Conservation (phyloP, 2,888 invertebrate species). For the Entomobrya proxima region DNA sequence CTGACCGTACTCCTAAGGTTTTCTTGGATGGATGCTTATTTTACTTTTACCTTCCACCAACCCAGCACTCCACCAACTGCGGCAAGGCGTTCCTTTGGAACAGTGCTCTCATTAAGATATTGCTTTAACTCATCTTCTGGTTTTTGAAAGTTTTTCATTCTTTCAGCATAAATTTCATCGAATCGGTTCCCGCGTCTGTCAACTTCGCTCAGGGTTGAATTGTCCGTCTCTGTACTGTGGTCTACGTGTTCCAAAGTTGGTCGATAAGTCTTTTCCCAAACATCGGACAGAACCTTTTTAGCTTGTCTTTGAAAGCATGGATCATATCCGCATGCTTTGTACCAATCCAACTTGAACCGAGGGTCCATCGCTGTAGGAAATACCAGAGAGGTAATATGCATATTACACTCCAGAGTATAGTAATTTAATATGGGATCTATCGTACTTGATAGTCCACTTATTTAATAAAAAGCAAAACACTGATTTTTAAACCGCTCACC, state of each 20-base stretch:
- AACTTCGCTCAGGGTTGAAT: neutral
- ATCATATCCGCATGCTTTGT: neutral
- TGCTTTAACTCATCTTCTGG: conserved; percentile 1
- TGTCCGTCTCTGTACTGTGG: too few species aligned
- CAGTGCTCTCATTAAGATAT: neutral
- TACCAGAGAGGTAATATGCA: neutral
- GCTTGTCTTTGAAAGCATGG: neutral
- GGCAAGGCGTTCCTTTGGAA: neutral
- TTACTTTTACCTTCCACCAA: conserved; percentile 30
- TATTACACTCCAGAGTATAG: neutral
- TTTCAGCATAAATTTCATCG: neutral
- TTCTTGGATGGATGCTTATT: too few species aligned
- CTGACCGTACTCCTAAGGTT: too few species aligned
- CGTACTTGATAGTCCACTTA: neutral
- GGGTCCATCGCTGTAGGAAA: conserved; percentile 18
- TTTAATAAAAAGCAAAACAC: neutral
- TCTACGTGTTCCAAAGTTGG: neutral
- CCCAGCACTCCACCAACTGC: neutral
- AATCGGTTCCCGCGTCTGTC: neutral
- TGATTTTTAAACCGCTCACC: neutral
- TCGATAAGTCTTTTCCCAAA: neutral
- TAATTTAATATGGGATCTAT: neutral
- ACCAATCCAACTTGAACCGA: conserved; percentile 13
- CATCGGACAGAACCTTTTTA: too few species aligned
- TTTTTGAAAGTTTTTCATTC: neutral